Percentiles rank a stretch among this genome's conserved stretches.
phyloP scores from a whole-genome alignment of 2,113 vertebrate species.

The Neolamprologus toae region DNA sequence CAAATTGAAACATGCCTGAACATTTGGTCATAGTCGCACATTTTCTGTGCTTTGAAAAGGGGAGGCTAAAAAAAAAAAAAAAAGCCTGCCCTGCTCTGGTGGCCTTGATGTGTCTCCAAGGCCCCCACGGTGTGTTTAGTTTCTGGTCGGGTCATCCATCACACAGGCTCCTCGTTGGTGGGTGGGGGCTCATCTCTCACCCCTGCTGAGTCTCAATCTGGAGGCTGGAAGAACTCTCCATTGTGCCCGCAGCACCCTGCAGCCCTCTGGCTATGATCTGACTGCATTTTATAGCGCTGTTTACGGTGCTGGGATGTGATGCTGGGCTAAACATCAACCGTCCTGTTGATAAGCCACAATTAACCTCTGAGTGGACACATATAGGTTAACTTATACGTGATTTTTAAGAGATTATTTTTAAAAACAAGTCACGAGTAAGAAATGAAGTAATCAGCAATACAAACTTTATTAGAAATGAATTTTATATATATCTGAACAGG shows the following conservation, averaged over 20 bases:
- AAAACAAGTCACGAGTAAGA: fast-evolving
- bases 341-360: background rate
- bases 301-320: background rate
- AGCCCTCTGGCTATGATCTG: conserved; percentile 10
- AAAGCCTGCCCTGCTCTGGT: background rate
- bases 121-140: conserved; percentile 41
- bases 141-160: conserved; percentile 50
- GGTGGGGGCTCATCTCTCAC: conserved; percentile 44
- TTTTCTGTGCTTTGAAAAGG: background rate
- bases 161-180: conserved; percentile 17
- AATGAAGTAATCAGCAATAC: background rate
- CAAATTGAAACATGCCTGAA: conserved; percentile 2
- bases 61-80: background rate
- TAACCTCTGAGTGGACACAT: background rate
- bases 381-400: background rate
- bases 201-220: conserved; percentile 64
- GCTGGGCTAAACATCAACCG: background rate
- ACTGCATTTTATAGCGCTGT: conserved; percentile 1
- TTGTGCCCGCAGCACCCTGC: conserved; percentile 34
- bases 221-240: conserved; percentile 36
- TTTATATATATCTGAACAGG: background rate
- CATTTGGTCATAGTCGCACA: conserved; percentile 32
- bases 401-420: background rate
- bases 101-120: conserved; percentile 49
- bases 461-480: background rate